Percentiles rank a stretch among this genome's conserved stretches.
Evolutionary conservation across 1,140 invertebrate species (phyloP).

Genomic region (Rhagoletis pomonella): DNA sequence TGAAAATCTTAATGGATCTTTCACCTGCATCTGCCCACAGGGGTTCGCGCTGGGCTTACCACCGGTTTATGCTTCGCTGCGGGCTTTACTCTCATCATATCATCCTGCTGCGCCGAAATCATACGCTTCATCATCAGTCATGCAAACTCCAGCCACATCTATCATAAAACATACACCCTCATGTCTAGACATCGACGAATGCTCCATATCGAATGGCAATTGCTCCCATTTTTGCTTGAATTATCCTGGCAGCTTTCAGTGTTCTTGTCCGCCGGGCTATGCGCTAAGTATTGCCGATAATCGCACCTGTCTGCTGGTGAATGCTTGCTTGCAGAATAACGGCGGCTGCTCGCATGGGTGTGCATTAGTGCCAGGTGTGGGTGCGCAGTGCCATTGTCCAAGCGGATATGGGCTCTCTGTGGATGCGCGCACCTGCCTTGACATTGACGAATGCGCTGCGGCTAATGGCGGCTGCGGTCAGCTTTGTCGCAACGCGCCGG

Average conservation of each 20-base stretch:
- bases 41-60: slow-evolving; percentile 80
- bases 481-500: slow-evolving; percentile 82
- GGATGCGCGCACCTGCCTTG: slow-evolving; percentile 86
- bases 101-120: background rate
- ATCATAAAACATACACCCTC: background rate
- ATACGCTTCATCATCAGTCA: slow-evolving; percentile 6
- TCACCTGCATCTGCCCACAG: slow-evolving; percentile 87
- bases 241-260: slow-evolving; percentile 85
- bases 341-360: slow-evolving; percentile 77
- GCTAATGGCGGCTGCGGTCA: slow-evolving; percentile 82
- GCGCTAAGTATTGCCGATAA: slow-evolving; percentile 68
- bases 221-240: slow-evolving; percentile 84
- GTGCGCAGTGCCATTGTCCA: slow-evolving; percentile 81
- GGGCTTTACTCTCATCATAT: slow-evolving; percentile 52
- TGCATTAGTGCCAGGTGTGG: slow-evolving; percentile 63
- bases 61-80: slow-evolving; percentile 47
- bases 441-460: slow-evolving; percentile 90
- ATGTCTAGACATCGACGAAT: slow-evolving; percentile 72
- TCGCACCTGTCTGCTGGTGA: slow-evolving; percentile 76
- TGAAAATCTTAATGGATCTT: slow-evolving; percentile 90
- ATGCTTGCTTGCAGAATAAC: slow-evolving; percentile 76
- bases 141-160: background rate
- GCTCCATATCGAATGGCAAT: slow-evolving; percentile 65
- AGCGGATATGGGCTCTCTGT: slow-evolving; percentile 86
- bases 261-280: slow-evolving; percentile 81